Conservation (phyloP, 1,140 invertebrate species). For the Euschistus heros region DNA sequence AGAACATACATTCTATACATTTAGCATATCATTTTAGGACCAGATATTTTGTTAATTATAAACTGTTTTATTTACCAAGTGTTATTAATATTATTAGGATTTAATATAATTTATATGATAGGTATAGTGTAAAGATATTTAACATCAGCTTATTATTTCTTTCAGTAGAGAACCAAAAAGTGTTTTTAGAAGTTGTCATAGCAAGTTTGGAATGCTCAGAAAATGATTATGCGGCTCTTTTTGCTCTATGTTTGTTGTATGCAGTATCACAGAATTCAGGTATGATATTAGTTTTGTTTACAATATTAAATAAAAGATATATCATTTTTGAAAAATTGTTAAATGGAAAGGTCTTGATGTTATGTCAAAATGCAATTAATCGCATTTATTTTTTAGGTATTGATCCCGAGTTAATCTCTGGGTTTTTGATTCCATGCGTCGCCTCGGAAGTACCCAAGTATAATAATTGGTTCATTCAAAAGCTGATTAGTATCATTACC, state of each 20-base stretch:
- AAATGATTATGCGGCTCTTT: conserved; percentile 90
- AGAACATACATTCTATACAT: no score
- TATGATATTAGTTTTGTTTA: conserved; percentile 35
- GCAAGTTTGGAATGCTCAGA: conserved; percentile 73
- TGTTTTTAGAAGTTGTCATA: conserved; percentile 81
- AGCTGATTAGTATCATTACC: conserved; percentile 65
- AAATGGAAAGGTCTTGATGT: no score
- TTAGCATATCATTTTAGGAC: no score
- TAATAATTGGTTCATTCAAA: conserved; percentile 64
- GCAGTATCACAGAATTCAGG: conserved; percentile 89
- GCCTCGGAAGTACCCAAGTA: conserved; percentile 43
- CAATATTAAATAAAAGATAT: no score
- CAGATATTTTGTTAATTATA: no score
- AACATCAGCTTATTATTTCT: no score
- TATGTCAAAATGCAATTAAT: background rate
- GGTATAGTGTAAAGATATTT: no score
- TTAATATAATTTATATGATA: no score
- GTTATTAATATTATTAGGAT: no score
- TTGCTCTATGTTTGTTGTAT: conserved; percentile 85
- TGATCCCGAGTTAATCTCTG: conserved; percentile 59
- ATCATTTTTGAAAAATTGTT: no score
- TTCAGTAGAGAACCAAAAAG: conserved; percentile 16
- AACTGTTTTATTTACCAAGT: no score
- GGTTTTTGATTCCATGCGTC: conserved; percentile 40
- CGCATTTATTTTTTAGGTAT: conserved; percentile 48